Conservation (phyloP, 2,113 vertebrate genomes). For the Grus americana region DNA sequence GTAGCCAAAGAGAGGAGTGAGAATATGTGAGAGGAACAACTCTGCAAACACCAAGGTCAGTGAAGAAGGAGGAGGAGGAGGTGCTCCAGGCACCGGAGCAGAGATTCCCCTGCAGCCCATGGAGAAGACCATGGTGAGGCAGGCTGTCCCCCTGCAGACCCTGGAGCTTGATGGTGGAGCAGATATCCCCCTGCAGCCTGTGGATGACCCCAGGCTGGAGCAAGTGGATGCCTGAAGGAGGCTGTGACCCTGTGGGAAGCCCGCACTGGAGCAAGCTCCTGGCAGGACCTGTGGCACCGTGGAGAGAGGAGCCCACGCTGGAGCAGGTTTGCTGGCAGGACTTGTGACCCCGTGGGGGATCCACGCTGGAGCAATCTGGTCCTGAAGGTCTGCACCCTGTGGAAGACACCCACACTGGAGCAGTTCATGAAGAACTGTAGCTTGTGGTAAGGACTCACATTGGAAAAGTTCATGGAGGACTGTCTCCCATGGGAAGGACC, state of each 20-base stretch:
- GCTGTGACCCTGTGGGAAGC: too few relatives aligned
- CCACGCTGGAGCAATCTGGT: neutral
- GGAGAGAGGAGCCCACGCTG: too few relatives aligned
- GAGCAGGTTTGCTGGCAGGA: too few relatives aligned
- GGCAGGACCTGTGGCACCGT: neutral
- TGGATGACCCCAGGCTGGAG: fast-evolving
- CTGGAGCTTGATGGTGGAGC: fast-evolving
- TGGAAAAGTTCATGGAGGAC: too few relatives aligned
- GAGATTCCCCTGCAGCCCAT: neutral
- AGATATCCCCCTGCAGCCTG: neutral
- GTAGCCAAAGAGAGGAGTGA: neutral
- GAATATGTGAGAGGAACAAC: neutral
- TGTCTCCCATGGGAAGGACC: neutral
- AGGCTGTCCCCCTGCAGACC: neutral
- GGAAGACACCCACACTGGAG: neutral
- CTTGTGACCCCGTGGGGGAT: too few relatives aligned
- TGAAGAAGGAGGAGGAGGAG: neutral
- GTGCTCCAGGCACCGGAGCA: neutral
- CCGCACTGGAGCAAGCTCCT: neutral
- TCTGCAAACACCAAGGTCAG: too few relatives aligned
- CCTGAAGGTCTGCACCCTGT: neutral
- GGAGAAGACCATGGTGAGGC: neutral
- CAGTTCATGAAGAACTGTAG: neutral
- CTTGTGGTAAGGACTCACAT: too few relatives aligned
- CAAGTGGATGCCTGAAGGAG: neutral